Conservation (phyloP, 2,888 invertebrate genomes). For the Noctua janthina region DNA sequence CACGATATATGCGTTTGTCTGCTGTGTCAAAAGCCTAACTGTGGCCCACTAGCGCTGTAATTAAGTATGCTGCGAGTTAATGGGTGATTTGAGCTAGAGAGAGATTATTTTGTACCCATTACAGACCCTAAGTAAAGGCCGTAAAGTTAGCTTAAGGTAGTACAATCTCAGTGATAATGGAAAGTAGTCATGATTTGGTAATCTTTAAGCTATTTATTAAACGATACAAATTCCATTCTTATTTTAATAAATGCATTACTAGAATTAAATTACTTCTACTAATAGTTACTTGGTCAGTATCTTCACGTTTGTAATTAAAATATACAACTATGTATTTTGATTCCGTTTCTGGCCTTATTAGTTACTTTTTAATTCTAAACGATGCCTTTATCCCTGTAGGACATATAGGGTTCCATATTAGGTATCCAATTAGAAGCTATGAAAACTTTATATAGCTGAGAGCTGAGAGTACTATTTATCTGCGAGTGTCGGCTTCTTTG, state of each 20-base stretch:
- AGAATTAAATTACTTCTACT: background rate
- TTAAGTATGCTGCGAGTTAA: slow-evolving; percentile 85
- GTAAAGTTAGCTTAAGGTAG: slow-evolving; percentile 50
- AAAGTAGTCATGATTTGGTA: slow-evolving; percentile 17
- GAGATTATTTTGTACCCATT: slow-evolving; percentile 64
- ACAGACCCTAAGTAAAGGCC: slow-evolving; percentile 48
- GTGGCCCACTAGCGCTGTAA: slow-evolving; percentile 85
- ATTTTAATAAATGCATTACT: slow-evolving; percentile 17
- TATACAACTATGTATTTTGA: slow-evolving; percentile 8
- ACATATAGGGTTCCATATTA: slow-evolving; percentile 69
- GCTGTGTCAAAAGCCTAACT: slow-evolving; percentile 89
- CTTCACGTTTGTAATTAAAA: slow-evolving; percentile 18
- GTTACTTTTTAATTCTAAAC: slow-evolving; percentile 43
- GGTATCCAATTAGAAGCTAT: slow-evolving; percentile 81
- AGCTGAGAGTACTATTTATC: slow-evolving; percentile 76
- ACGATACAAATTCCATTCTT: background rate
- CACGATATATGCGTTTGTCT: slow-evolving; percentile 90
- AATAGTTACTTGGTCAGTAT: background rate
- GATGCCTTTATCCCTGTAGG: slow-evolving; percentile 33
- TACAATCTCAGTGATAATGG: slow-evolving; percentile 25
- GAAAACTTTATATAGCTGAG: slow-evolving; percentile 78
- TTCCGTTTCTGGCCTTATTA: slow-evolving; percentile 15
- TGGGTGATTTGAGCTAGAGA: slow-evolving; percentile 82
- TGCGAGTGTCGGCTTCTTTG: slow-evolving; percentile 81
- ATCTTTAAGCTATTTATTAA: slow-evolving; percentile 3